Evolutionary conservation across 1,140 invertebrate genomes (phyloP).

Genomic region (Phocides pigmalion): DNA sequence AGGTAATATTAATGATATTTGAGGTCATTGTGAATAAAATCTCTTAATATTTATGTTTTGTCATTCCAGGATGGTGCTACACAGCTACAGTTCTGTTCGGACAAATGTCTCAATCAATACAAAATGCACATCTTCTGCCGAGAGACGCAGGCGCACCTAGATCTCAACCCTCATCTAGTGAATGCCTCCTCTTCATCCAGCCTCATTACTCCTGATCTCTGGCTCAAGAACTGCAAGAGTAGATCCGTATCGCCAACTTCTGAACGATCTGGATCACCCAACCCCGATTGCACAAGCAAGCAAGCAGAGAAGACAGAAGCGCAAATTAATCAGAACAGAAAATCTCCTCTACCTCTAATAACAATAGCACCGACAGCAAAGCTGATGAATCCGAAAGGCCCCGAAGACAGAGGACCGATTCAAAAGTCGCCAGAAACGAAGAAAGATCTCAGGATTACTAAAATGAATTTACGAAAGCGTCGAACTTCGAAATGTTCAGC

Average conservation of each 20-base stretch:
- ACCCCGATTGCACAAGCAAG: conserved; percentile 54
- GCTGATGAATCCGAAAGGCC: conserved; percentile 80
- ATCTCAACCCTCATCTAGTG: conserved; percentile 90
- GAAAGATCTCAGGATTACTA: conserved; percentile 72
- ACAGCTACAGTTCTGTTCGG: conserved; percentile 92
- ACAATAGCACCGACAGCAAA: conserved; percentile 85
- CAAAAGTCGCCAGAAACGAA: conserved; percentile 76
- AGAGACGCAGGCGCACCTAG: conserved; percentile 94
- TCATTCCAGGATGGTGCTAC: conserved; percentile 88
- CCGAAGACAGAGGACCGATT: conserved; percentile 57
- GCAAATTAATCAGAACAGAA: conserved; percentile 42
- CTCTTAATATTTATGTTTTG: conserved; percentile 9
- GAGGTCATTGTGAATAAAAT: too few relatives aligned
- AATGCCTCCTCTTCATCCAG: conserved; percentile 78
- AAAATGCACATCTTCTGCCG: conserved; percentile 98
- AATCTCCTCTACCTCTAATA: conserved; percentile 84
- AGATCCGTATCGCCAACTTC: conserved; percentile 85
- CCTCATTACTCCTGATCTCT: conserved; percentile 94
- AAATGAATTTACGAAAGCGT: conserved; percentile 79
- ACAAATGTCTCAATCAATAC: conserved; percentile 97
- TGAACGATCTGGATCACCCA: conserved; percentile 68
- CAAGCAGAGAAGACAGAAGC: conserved; percentile 62
- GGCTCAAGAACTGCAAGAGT: conserved; percentile 91
- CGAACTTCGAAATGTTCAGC: conserved; percentile 73
- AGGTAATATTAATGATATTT: too few relatives aligned